A percentile compares a stretch with the other conserved stretches of the same genome.
These are phyloP conservation scores for Diarsia brunnea DNA, from an alignment of 2,888 invertebrate genomes.

Conservation along the genomic window DNA sequence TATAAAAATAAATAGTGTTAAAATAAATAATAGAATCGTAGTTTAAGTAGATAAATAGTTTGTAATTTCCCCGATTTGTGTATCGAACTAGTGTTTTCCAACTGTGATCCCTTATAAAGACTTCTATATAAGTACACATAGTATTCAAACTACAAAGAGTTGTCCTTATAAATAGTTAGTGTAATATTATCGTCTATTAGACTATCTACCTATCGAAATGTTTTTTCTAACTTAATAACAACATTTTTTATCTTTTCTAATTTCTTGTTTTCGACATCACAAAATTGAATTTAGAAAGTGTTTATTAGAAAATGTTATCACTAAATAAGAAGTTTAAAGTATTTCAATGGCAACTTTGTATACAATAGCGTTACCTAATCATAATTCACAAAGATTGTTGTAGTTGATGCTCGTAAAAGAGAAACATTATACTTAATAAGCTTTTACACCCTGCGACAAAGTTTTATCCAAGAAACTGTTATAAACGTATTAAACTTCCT, in stretches of 20 bases:
- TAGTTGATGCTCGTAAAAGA: slow-evolving; percentile 20
- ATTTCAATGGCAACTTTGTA: slow-evolving; percentile 28
- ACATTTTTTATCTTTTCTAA: slow-evolving; percentile 35
- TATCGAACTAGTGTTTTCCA: slow-evolving; percentile 88
- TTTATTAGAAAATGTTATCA: slow-evolving; percentile 14
- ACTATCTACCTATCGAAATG: slow-evolving; percentile 47
- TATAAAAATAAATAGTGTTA: slow-evolving; percentile 48
- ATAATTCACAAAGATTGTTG: neutral
- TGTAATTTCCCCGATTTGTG: slow-evolving; percentile 78
- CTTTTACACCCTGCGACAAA: slow-evolving; percentile 26
- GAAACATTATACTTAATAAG: slow-evolving; percentile 19
- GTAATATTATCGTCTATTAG: slow-evolving; percentile 62
- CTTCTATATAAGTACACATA: slow-evolving; percentile 87
- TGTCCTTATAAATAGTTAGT: slow-evolving; percentile 74
- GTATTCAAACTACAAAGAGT: slow-evolving; percentile 71
- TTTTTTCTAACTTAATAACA: slow-evolving; percentile 40
- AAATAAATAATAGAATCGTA: slow-evolving; percentile 49
- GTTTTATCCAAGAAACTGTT: slow-evolving; percentile 10
- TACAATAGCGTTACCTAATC: slow-evolving; percentile 8
- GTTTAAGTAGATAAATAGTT: slow-evolving; percentile 60
- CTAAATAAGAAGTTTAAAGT: neutral
- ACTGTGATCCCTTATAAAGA: slow-evolving; percentile 91
- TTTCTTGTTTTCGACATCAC: slow-evolving; percentile 34
- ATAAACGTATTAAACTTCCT: slow-evolving; percentile 8
- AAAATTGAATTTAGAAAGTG: slow-evolving; percentile 1